Base-by-base conservation (phyloP, 2,113 vertebrate species). In the Desmodus rotundus region DNA sequence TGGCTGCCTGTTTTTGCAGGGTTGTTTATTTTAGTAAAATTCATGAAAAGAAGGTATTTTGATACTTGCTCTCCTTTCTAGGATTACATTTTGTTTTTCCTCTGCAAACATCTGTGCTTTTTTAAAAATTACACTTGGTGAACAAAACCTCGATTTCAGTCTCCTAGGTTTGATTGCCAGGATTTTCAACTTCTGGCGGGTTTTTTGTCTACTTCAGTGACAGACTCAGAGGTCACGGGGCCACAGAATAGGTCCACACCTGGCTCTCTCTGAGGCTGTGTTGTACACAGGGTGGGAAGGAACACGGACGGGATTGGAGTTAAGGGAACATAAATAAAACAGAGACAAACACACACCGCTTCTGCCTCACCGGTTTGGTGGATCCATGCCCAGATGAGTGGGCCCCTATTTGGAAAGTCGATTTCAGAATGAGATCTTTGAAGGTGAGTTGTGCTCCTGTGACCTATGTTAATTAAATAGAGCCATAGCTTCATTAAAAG, bases 21-120 rank as follows among this genome's bases (percentile, higher is more conserved):
- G 24, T 22, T 82, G 85, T 89, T 52, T 58, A n/a, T 87, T 81
- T 95, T 58, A 56, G 38, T 87, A 47, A 67, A 70, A 38, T 50
- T 14, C 3, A 14, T 81, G 65, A 81, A 50, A 33, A 85, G n/a
- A 96, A 58, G 41, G 61, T 54, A 16, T 16, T 41, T 56, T 84
- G 41, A 67, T 78, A n/a, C 7, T 85, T 77, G 13, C 26, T 88
- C 5, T 89, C 5, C 68, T 87, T 83, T 43, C 63, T 47, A 58
- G 33, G 16, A 72, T 89, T 84, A 26, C 24, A 45, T 95, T 94
- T 93, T 68, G 5, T 91, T 80, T 56, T 95, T 81, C 81, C 61
- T 52, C 41, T 50, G 54, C 61, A 83, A 82, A 70, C 0, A 92
- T 13, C 6, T 22, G 43, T 85, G 15, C 36, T 68, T 82, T 83